Evolutionary conservation across 2,797 vertebrate species (phyloP), one percentile per base, ranked within the genome.

Genomic region (Antennarius maculatus): DNA sequence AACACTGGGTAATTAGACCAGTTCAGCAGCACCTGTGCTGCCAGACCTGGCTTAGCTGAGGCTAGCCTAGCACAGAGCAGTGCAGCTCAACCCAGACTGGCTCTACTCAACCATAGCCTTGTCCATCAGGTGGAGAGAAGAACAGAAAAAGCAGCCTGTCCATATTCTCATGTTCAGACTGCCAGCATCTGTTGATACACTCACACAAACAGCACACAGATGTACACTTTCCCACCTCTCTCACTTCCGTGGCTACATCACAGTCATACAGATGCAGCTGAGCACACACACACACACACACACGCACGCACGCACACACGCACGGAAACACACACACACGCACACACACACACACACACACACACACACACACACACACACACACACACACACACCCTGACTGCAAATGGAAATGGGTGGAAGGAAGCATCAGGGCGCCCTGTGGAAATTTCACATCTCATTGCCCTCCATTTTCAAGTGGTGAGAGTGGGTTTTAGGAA

Each of bases 371-470:
- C 23, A 23, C 23, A 2, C 23, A 23, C 23, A 2, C 23, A 23
- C 23, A 23, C 69, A 64, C 74, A 63, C 84, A 81, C 69, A 83
- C 79, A 65, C 80, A 83, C 82, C 69, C 84, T 79, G 79, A 87
- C 84, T 81, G 81, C 84, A 90, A 89, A 89, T 86, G 86, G 81
- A 89, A 88, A 85, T 74, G 75, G 83, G 82, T 63, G 83, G 80
- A 83, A 77, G 82, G 82, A 87, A 85, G 86, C 88, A 86, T 87
- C 77, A 69, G 86, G 84, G 81, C 61, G 68, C 82, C 83, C 82
- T 78, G 89, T 89, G 90, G 86, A 91, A 92, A 92, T 92, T 91
- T 92, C 91, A 92, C 90, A 93, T 90, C 86, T 92, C 91, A 90
- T 90, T 90, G 86, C 90, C 88, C 90, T 91, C 90, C 87, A 91